Evolutionary conservation across 1,140 invertebrate genomes (phyloP).

Genomic region (Trichonephila inaurata): DNA sequence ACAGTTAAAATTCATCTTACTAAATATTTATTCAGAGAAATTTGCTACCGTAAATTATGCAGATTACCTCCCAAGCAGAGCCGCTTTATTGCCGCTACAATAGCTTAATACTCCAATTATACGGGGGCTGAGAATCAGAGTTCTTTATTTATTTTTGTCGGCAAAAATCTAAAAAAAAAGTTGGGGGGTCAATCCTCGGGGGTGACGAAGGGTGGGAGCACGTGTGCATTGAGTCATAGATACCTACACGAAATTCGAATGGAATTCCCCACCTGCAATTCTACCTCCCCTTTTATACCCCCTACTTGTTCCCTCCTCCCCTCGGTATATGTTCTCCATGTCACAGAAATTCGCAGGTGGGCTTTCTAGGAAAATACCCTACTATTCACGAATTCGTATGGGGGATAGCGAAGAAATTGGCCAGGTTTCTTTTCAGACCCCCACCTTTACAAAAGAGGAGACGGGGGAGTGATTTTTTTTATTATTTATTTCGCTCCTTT

Average conservation of each 20-base stretch:
- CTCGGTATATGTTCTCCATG: neutral
- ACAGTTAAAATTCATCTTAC: no score
- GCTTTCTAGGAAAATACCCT: slow-evolving; percentile 42
- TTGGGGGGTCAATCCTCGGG: slow-evolving; percentile 1
- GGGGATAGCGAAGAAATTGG: neutral
- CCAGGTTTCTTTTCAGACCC: neutral
- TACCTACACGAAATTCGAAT: slow-evolving; percentile 67
- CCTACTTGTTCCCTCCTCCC: neutral
- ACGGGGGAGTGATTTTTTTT: slow-evolving; percentile 23
- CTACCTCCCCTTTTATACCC: neutral
- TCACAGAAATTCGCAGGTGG: slow-evolving; percentile 61
- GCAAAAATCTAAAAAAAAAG: slow-evolving; percentile 33
- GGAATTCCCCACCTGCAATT: slow-evolving; percentile 72
- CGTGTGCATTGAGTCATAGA: slow-evolving; percentile 69
- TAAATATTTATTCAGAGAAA: no score
- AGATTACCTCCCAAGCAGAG: neutral
- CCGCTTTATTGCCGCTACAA: neutral
- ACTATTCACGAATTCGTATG: slow-evolving; percentile 39
- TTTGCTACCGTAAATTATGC: neutral
- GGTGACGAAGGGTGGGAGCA: slow-evolving; percentile 47
- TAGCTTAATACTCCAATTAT: neutral
- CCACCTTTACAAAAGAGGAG: slow-evolving; percentile 8
- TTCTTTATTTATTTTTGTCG: slow-evolving; percentile 51
- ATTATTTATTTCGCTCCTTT: neutral
- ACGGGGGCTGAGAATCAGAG: neutral